Conservation (phyloP, 2,113 vertebrate species). For the Anser cygnoides region DNA sequence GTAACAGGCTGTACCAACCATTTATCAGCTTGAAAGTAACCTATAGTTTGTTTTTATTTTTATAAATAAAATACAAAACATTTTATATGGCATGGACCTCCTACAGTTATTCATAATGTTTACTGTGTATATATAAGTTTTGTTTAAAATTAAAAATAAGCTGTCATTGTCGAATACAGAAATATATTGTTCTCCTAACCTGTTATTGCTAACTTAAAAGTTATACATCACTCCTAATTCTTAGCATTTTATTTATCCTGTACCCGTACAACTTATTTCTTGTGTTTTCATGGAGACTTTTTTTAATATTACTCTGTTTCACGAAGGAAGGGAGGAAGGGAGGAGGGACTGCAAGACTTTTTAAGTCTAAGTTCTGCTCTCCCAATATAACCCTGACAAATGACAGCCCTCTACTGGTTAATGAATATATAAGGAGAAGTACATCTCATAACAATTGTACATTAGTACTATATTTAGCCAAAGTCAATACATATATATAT, state of each 20-base stretch:
- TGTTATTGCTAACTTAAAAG: neutral
- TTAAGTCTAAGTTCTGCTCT: neutral
- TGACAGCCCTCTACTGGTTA: constrained; percentile 44
- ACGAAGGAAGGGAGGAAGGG: neutral
- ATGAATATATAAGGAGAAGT: neutral
- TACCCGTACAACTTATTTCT: neutral
- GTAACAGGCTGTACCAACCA: neutral
- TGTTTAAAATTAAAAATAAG: neutral
- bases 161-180: neutral
- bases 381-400: neutral
- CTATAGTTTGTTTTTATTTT: neutral
- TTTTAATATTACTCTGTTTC: neutral
- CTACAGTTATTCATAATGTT: neutral
- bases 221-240: neutral
- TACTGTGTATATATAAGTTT: neutral
- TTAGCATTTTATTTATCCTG: neutral
- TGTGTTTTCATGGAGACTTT: neutral
- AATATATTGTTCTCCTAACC: neutral
- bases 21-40: neutral
- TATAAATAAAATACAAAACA: too few relatives aligned
- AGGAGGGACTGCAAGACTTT: neutral
- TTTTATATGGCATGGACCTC: neutral
- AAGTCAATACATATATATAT: neutral
- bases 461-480: neutral
- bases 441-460: neutral